Evolutionary conservation across 2,797 vertebrate genomes (phyloP), one percentile per base, ranked within the genome.

Genomic region (Psittacula echo): DNA sequence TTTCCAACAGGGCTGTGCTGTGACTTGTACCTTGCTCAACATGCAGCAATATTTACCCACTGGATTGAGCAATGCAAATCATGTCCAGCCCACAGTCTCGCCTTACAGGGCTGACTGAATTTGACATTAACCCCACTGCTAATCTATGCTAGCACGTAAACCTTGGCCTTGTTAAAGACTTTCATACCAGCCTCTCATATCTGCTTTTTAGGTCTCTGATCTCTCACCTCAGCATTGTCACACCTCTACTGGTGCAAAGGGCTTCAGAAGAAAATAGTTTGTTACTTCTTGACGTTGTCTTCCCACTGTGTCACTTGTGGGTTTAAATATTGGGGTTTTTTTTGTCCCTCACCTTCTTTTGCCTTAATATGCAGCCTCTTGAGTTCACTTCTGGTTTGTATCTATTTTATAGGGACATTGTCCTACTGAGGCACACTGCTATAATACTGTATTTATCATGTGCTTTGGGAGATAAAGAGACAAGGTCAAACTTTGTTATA

Each of bases 21-120:
- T 90, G 77, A 39, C 50, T 61, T 11, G 23, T n/a, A 67, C 70
- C 82, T 78, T 94, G 92, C 91, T 58, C 72, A 74, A 81, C 56
- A 66, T 2, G 10, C 79, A 91, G 88, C 72, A 90, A 7, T 91
- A 67, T 92, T 96, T 94, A 81, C 81, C 67, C 61, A 34, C 41
- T 5, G 58, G n/a, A 30, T 37, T 93, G 87, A 79, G 94, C 62
- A 93, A 85, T 56, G 76, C 67, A 62, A 74, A 41, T 37, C 73
- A 7, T 45, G 50, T 30, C 75, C 58, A 90, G 74, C 18, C 62
- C 13, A 22, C 70, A 47, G 87, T 60, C 90, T 93, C 22, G 0
- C 79, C 32, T 88, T 50, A 64, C 94, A 91, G 75, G 47, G 54
- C 48, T 79, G 71, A 34, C 84, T 74, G 45, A 79, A 85, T 83